phyloP scores from a whole-genome alignment of 2,888 invertebrate genomes.

The Erebia palarica region DNA sequence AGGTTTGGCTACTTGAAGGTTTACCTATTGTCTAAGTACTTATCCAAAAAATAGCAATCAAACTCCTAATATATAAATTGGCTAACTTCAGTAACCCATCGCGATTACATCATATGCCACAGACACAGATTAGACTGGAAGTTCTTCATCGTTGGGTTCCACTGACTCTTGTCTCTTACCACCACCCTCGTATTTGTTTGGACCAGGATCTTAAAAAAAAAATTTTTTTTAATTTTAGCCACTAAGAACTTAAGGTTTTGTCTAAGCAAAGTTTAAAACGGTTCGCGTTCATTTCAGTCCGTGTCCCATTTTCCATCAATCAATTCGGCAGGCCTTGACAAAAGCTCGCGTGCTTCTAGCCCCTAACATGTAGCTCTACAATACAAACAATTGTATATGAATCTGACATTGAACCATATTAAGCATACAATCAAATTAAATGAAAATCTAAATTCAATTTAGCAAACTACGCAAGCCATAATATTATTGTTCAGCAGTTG shows the following conservation, averaged over 20 bases:
- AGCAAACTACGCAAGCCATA: no score
- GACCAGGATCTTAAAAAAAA: not conserved
- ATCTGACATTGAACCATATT: conserved; percentile 27
- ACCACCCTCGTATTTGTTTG: no score
- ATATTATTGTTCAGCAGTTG: no score
- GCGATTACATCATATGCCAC: no score
- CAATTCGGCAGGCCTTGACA: conserved; percentile 32
- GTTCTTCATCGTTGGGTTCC: no score
- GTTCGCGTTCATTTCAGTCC: conserved; percentile 2
- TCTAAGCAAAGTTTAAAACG: not conserved
- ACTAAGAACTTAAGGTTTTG: not conserved
- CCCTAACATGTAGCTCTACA: conserved; percentile 19
- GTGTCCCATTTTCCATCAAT: conserved; percentile 26
- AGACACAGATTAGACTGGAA: no score
- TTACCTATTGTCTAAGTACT: not conserved
- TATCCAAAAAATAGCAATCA: no score
- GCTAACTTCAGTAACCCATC: no score
- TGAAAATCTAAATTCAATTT: not conserved
- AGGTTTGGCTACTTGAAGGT: no score
- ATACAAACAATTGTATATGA: conserved; percentile 29
- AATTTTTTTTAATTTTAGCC: not conserved
- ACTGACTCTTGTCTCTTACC: no score
- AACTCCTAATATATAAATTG: no score
- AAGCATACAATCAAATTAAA: not conserved
- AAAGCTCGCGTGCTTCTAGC: conserved; percentile 33